Base-by-base conservation (phyloP, 1,140 invertebrate genomes). In the Panulirus ornatus region DNA sequence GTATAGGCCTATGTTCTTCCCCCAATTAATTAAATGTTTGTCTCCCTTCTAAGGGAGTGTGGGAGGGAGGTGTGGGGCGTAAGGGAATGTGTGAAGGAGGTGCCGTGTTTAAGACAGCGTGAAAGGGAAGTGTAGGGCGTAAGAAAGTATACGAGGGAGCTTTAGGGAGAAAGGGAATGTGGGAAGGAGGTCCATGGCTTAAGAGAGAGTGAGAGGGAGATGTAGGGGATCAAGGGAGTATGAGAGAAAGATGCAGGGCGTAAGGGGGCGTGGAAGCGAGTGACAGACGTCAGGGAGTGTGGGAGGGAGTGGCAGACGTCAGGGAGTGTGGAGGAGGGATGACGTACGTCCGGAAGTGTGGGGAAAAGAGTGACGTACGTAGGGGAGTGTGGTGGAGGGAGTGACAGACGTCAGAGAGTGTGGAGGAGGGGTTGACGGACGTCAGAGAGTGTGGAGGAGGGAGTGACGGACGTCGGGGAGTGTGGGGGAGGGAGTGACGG, bases 201-300 rank as follows among this genome's bases (percentile, higher is more conserved):
- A 34, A 81, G 34, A 34, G 78, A 54, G 51, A 81, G 47, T 6
- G 76, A 81, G 78, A 14, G 47, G 34, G 51, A 54, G 51, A 81
- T 5, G 70, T 9, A 2, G 70, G 27, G 70, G 30, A 16, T 8
- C 1, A 71, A 30, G 27, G 9, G 70, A 2, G 1, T 19, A 51
- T 34, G 44, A 54, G 40, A 36, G 44, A 47, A 27, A 44, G 78
- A 22, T 19, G 36, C 22, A 16, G 16, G 9, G 73, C 6, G 36
- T 6, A 38, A 36, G 16, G 36, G 16, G 36, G 11, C 27, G n/a
- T n/a, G 73, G 36, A 40, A 11, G 9, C 16, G 9, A 30, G n/a
- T 8, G 22, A 36, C 6, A 36, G 36, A 36, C 16, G 36, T 16
- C 30, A 36, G 36, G 40, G 38, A 36, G 73, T 19, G 73, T 16